Conservation (phyloP, 2,113 vertebrate genomes). For the Lycaon pictus region DNA sequence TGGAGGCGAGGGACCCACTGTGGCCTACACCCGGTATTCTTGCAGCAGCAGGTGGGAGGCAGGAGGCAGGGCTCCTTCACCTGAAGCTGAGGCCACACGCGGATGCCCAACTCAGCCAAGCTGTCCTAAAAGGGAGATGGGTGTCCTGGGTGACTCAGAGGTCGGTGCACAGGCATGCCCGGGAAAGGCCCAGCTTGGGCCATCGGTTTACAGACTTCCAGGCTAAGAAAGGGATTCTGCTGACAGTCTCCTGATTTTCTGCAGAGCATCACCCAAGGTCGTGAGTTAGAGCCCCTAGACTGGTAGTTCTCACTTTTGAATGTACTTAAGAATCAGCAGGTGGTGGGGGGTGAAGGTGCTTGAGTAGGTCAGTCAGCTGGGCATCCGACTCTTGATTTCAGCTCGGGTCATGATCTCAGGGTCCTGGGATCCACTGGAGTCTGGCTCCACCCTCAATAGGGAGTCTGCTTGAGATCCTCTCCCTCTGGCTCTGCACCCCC, state of each 20-base stretch:
- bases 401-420: background rate
- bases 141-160: accelerated
- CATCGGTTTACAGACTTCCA: background rate
- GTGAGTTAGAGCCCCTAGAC: background rate
- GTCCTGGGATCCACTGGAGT: background rate
- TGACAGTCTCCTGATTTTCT: background rate
- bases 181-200: accelerated
- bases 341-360: too few relatives aligned
- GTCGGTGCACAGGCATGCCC: accelerated
- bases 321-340: background rate
- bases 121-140: background rate
- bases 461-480: background rate
- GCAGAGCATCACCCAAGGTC: background rate
- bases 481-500: background rate
- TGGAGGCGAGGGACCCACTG: background rate
- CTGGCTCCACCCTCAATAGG: background rate
- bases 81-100: accelerated
- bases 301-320: background rate
- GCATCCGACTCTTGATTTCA: background rate
- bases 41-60: background rate
- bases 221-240: background rate
- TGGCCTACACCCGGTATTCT: background rate
- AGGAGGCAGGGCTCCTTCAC: background rate
- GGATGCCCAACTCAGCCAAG: accelerated
- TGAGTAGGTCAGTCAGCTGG: background rate